Evolutionary conservation across 2,797 vertebrate species (phyloP).

Genomic region (Erethizon dorsatum): DNA sequence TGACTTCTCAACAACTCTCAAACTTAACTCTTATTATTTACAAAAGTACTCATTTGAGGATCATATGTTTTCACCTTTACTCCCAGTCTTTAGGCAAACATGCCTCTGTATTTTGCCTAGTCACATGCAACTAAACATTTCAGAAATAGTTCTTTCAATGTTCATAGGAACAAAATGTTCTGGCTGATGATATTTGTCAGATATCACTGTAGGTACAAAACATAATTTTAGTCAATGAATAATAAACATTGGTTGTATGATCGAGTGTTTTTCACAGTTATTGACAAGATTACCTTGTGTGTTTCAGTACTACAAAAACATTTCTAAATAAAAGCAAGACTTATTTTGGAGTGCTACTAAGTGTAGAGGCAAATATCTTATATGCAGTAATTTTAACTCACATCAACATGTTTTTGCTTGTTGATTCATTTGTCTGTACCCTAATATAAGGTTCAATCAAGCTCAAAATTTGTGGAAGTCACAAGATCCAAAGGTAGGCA

Average conservation of each 20-base stretch:
- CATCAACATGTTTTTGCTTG: constrained; percentile 30
- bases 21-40: not conserved
- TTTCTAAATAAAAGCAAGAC: constrained; percentile 19
- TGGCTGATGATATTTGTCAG: not conserved
- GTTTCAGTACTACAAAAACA: not conserved
- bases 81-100: constrained; percentile 20
- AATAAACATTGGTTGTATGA: not conserved
- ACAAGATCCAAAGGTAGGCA: constrained; percentile 68
- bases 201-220: not conserved
- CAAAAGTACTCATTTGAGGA: not conserved
- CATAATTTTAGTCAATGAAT: not conserved
- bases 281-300: constrained; percentile 6
- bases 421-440: constrained; percentile 62
- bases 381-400: constrained; percentile 29
- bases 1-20: not conserved
- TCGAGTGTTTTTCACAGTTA: not conserved
- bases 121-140: not conserved
- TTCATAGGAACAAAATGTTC: not conserved
- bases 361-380: not conserved
- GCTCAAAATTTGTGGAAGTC: constrained; percentile 65
- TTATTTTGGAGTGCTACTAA: constrained; percentile 11
- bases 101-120: not conserved
- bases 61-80: not conserved
- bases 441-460: constrained; percentile 22
- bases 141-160: not conserved